Conservation (phyloP, 2,113 vertebrate species). For the Pelvicachromis taeniatus region DNA sequence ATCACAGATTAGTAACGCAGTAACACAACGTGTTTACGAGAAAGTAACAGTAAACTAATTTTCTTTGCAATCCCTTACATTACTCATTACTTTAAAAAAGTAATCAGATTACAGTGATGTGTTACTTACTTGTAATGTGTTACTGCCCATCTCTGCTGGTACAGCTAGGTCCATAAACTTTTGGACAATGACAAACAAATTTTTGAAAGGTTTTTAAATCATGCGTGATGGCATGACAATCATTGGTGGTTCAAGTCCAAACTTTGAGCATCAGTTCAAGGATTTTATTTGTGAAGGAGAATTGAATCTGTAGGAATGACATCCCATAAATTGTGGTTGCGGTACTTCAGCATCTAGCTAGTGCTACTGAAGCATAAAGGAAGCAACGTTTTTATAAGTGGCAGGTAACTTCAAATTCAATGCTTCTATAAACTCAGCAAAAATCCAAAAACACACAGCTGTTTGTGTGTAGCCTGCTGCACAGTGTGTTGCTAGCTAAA, state of each 20-base stretch:
- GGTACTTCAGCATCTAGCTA: neutral
- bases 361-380: neutral
- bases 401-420: neutral
- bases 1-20: neutral
- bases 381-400: neutral
- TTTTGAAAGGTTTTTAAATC: neutral
- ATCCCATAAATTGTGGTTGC: too few relatives aligned
- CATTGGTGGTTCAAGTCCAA: neutral
- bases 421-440: neutral
- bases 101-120: neutral
- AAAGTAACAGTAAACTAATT: neutral
- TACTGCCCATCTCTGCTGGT: neutral
- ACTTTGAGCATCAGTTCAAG: neutral
- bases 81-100: neutral
- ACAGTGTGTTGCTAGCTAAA: neutral
- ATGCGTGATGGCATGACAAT: neutral
- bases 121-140: neutral
- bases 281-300: neutral
- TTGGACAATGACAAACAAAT: neutral
- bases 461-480: neutral
- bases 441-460: neutral
- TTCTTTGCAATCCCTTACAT: neutral
- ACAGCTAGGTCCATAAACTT: neutral
- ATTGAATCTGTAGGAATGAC: neutral
- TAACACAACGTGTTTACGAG: too few relatives aligned